phyloP scores from a whole-genome alignment of 2,888 invertebrate genomes.

The Microctonus brassicae region DNA sequence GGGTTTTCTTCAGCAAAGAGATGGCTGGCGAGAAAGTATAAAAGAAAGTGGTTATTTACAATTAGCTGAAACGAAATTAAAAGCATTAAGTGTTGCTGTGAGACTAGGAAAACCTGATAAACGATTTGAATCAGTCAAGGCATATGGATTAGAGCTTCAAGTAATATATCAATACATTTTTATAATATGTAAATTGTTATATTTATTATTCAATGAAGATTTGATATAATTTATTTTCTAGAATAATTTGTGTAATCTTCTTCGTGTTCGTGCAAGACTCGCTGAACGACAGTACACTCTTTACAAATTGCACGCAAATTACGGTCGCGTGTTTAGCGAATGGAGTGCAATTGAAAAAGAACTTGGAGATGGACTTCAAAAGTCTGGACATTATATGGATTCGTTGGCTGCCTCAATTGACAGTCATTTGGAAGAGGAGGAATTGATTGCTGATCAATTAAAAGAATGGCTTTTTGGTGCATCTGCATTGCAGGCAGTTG shows the following conservation, averaged over 20 bases:
- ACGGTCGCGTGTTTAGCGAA: constrained; percentile 86
- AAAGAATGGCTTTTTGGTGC: constrained; percentile 87
- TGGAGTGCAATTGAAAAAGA: constrained; percentile 88
- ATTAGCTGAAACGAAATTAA: constrained; percentile 84
- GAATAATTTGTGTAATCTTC: constrained; percentile 68
- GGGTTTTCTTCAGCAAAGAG: constrained; percentile 83
- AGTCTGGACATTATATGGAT: constrained; percentile 76
- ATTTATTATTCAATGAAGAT: constrained; percentile 12
- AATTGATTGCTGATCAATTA: constrained; percentile 84
- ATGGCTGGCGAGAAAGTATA: constrained; percentile 84
- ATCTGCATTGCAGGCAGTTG: constrained; percentile 80
- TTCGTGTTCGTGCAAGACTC: constrained; percentile 74
- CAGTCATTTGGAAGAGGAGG: constrained; percentile 84
- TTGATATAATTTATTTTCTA: constrained; percentile 46
- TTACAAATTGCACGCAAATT: constrained; percentile 85
- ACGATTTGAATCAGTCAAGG: constrained; percentile 81
- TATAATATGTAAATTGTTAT: constrained; percentile 70
- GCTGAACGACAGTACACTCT: constrained; percentile 83
- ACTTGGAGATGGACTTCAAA: constrained; percentile 85
- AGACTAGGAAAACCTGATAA: constrained; percentile 81
- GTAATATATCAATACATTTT: constrained; percentile 59
- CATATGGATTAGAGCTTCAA: constrained; percentile 81
- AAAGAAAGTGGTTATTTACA: constrained; percentile 82
- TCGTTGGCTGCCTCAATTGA: constrained; percentile 82
- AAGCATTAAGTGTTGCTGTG: constrained; percentile 81